Conservation (phyloP, 92 coral and sea anemone genomes). For the Paramuricea clavata region DNA sequence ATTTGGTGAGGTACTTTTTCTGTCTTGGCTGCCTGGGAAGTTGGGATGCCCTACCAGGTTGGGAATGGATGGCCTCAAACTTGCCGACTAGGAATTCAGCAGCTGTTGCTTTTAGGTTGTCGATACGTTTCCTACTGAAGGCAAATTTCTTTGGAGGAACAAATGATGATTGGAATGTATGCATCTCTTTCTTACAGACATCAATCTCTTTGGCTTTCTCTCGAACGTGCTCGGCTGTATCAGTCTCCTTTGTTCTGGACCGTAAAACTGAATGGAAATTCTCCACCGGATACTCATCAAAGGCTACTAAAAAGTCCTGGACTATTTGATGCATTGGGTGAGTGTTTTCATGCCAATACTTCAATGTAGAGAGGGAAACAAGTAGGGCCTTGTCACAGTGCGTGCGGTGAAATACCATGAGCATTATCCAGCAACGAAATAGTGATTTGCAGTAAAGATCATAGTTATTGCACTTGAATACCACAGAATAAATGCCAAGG, state of each 20-base stretch:
- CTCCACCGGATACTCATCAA: not conserved
- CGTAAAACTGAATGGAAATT: slow-evolving; percentile 10
- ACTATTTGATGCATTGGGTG: not conserved
- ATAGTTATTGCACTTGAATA: no score
- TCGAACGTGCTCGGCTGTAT: not conserved
- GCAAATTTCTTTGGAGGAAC: not conserved
- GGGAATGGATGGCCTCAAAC: no score
- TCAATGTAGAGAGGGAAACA: no score
- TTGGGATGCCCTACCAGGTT: no score
- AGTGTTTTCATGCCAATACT: no score
- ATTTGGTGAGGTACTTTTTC: no score
- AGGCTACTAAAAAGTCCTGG: not conserved
- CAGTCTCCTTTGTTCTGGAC: not conserved
- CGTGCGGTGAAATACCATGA: no score
- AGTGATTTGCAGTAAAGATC: no score
- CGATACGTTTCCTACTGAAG: not conserved
- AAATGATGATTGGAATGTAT: not conserved
- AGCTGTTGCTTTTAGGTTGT: not conserved
- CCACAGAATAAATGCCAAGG: no score
- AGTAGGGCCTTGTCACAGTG: no score
- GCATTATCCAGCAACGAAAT: no score
- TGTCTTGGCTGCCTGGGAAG: no score
- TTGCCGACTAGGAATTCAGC: not conserved
- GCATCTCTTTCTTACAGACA: slow-evolving; percentile 2
- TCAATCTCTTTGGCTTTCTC: not conserved